These are phyloP conservation scores for Aspidoscelis tigris DNA, from an alignment of 2,113 vertebrate species.

Conservation along the genomic window DNA sequence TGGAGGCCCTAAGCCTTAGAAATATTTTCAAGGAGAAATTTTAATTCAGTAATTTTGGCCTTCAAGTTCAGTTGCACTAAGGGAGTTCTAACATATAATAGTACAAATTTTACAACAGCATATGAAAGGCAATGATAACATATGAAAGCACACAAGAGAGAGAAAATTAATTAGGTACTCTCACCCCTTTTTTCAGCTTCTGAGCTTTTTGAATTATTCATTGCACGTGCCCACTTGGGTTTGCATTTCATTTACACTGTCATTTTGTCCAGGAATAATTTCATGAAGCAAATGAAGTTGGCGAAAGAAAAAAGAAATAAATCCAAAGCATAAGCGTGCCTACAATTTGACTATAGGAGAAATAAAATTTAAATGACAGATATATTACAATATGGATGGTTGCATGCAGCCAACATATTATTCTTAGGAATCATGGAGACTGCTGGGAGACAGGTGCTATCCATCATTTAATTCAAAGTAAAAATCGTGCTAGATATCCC, in stretches of 20 bases:
- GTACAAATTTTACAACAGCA: neutral
- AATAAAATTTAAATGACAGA: neutral
- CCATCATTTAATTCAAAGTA: too few species aligned
- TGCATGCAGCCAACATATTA: too few species aligned
- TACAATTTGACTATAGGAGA: neutral
- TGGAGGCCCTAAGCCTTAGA: too few species aligned
- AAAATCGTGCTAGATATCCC: too few species aligned
- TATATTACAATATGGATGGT: neutral
- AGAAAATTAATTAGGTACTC: conserved; percentile 2
- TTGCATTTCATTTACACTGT: conserved; percentile 4
- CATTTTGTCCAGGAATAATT: conserved; percentile 1
- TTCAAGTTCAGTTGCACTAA: neutral
- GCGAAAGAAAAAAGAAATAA: neutral
- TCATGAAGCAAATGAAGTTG: neutral
- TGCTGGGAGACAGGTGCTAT: too few species aligned
- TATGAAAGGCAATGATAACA: neutral
- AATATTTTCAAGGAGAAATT: neutral
- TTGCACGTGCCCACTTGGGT: conserved; percentile 1
- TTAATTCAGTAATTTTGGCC: neutral
- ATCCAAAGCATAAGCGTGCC: neutral
- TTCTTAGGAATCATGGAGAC: too few species aligned
- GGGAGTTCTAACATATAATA: neutral
- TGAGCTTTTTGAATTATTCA: conserved; percentile 23
- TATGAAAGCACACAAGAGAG: conserved; percentile 1
- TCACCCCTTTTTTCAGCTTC: neutral